phyloP scores from a whole-genome alignment of 2,113 vertebrate genomes.

The Malurus elegans region DNA sequence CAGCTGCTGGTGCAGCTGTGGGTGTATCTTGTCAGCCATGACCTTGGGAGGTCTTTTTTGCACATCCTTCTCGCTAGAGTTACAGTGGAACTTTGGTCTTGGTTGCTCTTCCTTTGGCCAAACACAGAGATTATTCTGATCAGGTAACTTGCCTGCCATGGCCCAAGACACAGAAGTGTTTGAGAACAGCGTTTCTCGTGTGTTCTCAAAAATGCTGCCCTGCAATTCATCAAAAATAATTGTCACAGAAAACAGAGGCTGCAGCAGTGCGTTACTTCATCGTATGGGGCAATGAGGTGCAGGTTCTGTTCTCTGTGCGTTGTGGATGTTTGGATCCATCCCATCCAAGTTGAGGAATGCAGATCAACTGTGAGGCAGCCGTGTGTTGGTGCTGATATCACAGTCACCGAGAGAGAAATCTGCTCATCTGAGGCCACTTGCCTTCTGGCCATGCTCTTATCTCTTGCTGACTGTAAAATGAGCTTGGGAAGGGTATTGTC shows the following conservation, averaged over 20 bases:
- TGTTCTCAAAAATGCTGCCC: neutral
- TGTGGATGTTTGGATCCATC: neutral
- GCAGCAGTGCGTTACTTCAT: neutral
- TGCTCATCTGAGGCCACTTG: neutral
- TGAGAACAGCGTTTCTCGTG: neutral
- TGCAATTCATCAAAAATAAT: neutral
- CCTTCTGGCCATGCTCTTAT: neutral
- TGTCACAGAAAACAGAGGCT: neutral
- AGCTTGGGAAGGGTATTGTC: neutral
- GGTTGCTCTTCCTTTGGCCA: neutral
- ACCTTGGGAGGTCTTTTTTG: neutral
- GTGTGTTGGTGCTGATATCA: neutral
- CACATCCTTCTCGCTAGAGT: neutral
- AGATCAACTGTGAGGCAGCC: neutral
- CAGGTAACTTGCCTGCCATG: neutral
- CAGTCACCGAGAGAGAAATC: neutral
- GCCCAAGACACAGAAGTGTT: neutral
- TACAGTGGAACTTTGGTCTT: neutral
- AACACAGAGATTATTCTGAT: neutral
- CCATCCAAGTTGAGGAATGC: neutral
- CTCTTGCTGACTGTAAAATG: neutral
- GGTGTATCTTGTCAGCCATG: neutral
- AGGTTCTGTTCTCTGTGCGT: neutral
- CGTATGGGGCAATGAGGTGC: neutral
- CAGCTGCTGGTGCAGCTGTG: constrained; percentile 14